Evolutionary conservation across 2,888 invertebrate genomes (phyloP).

Genomic region (Diaperis boleti): DNA sequence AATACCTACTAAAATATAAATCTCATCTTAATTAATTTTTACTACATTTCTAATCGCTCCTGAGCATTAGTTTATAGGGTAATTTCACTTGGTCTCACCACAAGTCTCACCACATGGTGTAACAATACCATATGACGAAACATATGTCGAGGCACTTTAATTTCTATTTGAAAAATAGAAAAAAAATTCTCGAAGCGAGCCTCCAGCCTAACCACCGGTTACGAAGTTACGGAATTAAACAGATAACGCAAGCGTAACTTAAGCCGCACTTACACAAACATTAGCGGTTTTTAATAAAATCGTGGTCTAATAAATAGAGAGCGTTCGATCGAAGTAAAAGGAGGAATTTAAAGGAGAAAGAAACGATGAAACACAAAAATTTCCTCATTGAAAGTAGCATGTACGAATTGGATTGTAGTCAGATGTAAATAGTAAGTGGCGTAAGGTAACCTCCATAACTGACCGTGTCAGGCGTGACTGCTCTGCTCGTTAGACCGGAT

Average conservation of each 20-base stretch:
- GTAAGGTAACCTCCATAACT: conserved; percentile 61
- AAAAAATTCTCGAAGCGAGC: too few species aligned
- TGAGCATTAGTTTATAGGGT: too few species aligned
- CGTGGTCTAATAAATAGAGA: conserved; percentile 40
- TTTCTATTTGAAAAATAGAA: too few species aligned
- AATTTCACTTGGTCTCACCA: too few species aligned
- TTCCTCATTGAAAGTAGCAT: conserved; percentile 42
- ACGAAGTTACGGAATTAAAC: background rate
- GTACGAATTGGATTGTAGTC: conserved; percentile 35
- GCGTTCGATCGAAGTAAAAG: conserved; percentile 42
- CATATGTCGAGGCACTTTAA: too few species aligned
- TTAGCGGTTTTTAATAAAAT: conserved; percentile 34
- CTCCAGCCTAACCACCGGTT: background rate
- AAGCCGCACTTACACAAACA: conserved; percentile 21
- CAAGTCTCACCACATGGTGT: too few species aligned
- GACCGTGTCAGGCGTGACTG: conserved; percentile 63
- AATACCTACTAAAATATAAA: too few species aligned
- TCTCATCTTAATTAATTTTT: too few species aligned
- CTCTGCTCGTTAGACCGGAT: conserved; percentile 62
- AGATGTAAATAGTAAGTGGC: conserved; percentile 45
- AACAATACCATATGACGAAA: too few species aligned
- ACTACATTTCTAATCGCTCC: too few species aligned
- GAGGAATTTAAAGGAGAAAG: conserved; percentile 38
- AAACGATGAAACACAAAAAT: conserved; percentile 34
- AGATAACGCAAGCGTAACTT: conserved; percentile 33